Evolutionary conservation across 1,140 invertebrate genomes (phyloP).

Genomic region (Procambarus virginalis): DNA sequence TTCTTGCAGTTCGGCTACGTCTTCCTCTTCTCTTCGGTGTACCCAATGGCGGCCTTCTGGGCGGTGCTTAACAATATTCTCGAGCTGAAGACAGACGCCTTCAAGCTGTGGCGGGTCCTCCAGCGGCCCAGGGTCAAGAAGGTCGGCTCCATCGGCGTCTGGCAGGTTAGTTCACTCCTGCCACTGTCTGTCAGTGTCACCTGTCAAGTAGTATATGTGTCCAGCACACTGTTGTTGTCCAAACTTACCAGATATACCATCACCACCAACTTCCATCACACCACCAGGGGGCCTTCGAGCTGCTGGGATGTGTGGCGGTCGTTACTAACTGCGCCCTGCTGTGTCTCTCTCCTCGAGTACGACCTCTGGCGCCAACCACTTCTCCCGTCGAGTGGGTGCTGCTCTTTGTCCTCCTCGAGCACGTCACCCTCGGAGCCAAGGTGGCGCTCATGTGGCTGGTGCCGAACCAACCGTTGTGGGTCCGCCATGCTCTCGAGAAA

Average conservation of each 20-base stretch:
- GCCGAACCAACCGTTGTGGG: constrained; percentile 92
- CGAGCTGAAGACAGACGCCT: constrained; percentile 95
- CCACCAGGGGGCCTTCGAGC: constrained; percentile 58
- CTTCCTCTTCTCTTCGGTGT: constrained; percentile 95
- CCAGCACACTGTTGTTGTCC: too few species aligned
- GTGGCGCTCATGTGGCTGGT: constrained; percentile 89
- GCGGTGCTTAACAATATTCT: constrained; percentile 95
- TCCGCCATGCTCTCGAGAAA: constrained; percentile 82
- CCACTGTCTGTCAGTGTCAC: too few species aligned
- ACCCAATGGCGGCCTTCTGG: constrained; percentile 94
- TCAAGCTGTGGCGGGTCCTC: constrained; percentile 95
- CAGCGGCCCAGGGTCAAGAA: constrained; percentile 93
- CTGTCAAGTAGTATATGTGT: too few species aligned
- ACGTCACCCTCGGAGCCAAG: constrained; percentile 89
- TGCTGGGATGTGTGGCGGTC: constrained; percentile 73
- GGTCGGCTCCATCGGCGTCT: constrained; percentile 96
- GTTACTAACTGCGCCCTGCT: constrained; percentile 93
- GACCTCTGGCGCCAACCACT: constrained; percentile 89
- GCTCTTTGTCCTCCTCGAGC: constrained; percentile 89
- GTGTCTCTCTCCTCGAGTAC: constrained; percentile 91
- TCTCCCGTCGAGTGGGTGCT: constrained; percentile 89
- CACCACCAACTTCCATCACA: too few species aligned
- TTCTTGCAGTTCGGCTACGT: constrained; percentile 98
- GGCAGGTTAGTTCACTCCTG: constrained; percentile 85
- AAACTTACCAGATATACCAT: too few species aligned